Base-by-base conservation (phyloP, 2,888 invertebrate genomes). In the Eugnorisma glareosa region DNA sequence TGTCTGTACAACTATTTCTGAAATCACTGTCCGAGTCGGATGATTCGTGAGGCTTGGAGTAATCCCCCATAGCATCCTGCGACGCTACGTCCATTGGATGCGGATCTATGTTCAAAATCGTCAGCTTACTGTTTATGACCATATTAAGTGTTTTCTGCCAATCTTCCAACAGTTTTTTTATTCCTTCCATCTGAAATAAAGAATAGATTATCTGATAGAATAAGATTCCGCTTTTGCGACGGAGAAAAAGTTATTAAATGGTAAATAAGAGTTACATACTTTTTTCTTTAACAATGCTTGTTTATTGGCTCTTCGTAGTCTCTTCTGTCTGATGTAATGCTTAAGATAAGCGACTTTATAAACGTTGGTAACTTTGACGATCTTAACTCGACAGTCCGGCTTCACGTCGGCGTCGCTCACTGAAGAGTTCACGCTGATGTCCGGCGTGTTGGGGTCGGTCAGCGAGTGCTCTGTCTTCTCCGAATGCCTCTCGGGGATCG, bases 361-460 rank as follows among this genome's bases (percentile, higher is more conserved):
- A 31, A 96, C 94, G 82, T 95, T 96, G 73, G 96, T 96, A 63
- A 96, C 95, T 92, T 94, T 94, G 68, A 96, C 93, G 72, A 96
- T 94, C 88, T 95, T 96, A 73, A 96, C 93, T 57, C 92, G 93
- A 85, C 93, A 95, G 68, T 95, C 94, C 68, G 93, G 91, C 61
- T 93, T 91, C 51, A 89, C 75, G 61, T 94, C 94, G 24, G 83
- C 82, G 63, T 94, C 94, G 84, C 92, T 93, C 8, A 92, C 78
- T 2, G 94, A 92, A 0, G 94, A 93, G 87, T 94, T 94, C 2
- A 93, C 88, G 88, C 93, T 94, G 85, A 91, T 88, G 35, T 93
- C 94, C 1, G 90, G 69, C 2, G 88, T 81, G 67, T 80, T 82
- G 1, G 86, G 77, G 8, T 93, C 93, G 31, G 84, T 84, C 43